Percentiles rank a stretch among this genome's conserved stretches.
phyloP scores from a whole-genome alignment of 2,113 vertebrate species.

The Loxodonta africana region DNA sequence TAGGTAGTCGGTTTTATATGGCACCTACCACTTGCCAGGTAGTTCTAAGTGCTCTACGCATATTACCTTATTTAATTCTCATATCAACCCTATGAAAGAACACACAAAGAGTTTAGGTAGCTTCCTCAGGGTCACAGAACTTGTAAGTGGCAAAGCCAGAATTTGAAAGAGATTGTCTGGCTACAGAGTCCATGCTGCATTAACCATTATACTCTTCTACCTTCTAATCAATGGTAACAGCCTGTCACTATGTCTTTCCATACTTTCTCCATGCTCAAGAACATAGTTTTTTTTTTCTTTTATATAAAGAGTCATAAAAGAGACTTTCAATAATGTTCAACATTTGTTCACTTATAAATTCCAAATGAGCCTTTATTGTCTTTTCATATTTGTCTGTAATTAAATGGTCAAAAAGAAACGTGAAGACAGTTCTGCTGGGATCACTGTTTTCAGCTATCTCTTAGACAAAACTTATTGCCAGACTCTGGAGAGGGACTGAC shows the following conservation, averaged over 20 bases:
- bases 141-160: not conserved
- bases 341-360: conserved; percentile 9
- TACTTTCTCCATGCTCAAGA: conserved; percentile 34
- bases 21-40: not conserved
- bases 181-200: not conserved
- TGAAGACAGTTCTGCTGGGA: not conserved
- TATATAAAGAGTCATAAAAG: conserved; percentile 16
- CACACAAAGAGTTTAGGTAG: not conserved
- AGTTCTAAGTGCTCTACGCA: conserved; percentile 31
- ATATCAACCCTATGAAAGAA: conserved; percentile 7
- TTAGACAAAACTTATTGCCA: conserved; percentile 30
- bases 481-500: not conserved
- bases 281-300: not conserved
- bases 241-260: not conserved
- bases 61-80: conserved; percentile 20
- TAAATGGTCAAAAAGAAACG: conserved; percentile 20
- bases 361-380: not conserved
- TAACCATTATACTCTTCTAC: not conserved
- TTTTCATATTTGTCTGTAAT: conserved; percentile 43
- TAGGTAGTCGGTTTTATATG: not conserved
- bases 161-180: not conserved
- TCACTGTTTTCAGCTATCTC: conserved; percentile 27
- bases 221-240: not conserved
- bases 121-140: conserved; percentile 17
- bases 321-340: not conserved